Conservation (phyloP, 2,888 invertebrate species). For the Megamerina dolium region DNA sequence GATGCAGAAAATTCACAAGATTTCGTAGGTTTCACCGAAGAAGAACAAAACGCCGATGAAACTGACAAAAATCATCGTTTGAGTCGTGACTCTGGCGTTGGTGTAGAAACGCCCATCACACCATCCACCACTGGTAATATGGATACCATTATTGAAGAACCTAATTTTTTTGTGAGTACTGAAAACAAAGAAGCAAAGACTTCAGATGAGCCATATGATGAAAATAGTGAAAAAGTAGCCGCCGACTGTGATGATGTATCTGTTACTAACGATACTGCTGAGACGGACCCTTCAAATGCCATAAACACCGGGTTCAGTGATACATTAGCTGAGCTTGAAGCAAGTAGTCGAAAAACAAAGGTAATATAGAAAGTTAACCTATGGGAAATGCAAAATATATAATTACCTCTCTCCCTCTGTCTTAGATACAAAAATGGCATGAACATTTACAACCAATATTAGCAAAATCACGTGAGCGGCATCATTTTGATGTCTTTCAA, state of each 20-base stretch:
- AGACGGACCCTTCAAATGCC: no score
- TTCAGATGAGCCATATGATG: no score
- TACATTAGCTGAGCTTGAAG: no score
- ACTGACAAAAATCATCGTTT: slow-evolving; percentile 16
- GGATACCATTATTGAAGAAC: slow-evolving; percentile 8
- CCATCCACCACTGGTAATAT: neutral
- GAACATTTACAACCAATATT: slow-evolving; percentile 38
- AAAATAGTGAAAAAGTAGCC: neutral
- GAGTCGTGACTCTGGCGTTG: slow-evolving; percentile 34
- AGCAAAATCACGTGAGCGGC: slow-evolving; percentile 38
- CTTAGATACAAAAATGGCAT: slow-evolving; percentile 43
- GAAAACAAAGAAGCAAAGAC: neutral
- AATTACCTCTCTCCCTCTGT: no score
- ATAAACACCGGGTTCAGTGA: no score
- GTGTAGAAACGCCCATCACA: slow-evolving; percentile 15
- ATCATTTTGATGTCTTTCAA: slow-evolving; percentile 42
- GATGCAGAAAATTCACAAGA: slow-evolving; percentile 13
- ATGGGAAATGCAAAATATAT: no score
- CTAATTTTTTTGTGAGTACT: neutral
- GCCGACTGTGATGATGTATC: neutral
- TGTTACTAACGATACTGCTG: no score
- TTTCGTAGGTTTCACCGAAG: slow-evolving; percentile 23
- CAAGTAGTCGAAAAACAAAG: no score
- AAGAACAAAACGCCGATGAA: slow-evolving; percentile 17
- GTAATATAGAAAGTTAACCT: no score